Conservation (phyloP, 1,140 invertebrate genomes). For the Drosophila pseudoananassae region DNA sequence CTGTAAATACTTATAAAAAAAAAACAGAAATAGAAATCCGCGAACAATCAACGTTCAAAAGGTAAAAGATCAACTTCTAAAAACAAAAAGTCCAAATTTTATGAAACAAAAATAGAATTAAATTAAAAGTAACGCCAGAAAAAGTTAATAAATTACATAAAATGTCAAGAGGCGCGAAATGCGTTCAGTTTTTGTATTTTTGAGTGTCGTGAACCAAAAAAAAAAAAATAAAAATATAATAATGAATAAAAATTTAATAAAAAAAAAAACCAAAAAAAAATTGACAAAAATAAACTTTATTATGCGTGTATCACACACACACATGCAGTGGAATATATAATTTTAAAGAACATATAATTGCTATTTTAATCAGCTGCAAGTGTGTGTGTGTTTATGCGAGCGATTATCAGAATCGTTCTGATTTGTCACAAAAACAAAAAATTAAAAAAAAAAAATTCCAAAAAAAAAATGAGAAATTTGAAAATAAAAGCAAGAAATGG, state of each 20-base stretch:
- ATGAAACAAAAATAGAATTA: constrained; percentile 1
- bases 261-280: constrained; percentile 48
- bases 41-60: constrained; percentile 37
- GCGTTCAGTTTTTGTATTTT: constrained; percentile 42
- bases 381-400: constrained; percentile 30
- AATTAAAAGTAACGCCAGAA: constrained; percentile 20
- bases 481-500: constrained; percentile 19
- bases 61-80: constrained; percentile 18
- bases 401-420: constrained; percentile 39
- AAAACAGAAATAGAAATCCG: background rate
- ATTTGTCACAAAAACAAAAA: constrained; percentile 4
- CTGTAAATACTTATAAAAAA: constrained; percentile 59
- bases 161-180: constrained; percentile 27
- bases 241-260: constrained; percentile 24
- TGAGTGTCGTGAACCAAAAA: constrained; percentile 25
- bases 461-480: background rate
- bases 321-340: constrained; percentile 35
- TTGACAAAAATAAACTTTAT: constrained; percentile 80
- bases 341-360: constrained; percentile 44
- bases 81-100: background rate
- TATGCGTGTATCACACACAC: constrained; percentile 62
- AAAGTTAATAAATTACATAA: constrained; percentile 44
- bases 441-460: background rate
- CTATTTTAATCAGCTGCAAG: constrained; percentile 43
- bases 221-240: constrained; percentile 35